A percentile compares a stretch with the other conserved stretches of the same genome.
Evolutionary conservation across 2,797 vertebrate species (phyloP).

Genomic region (Syngnathus acus): DNA sequence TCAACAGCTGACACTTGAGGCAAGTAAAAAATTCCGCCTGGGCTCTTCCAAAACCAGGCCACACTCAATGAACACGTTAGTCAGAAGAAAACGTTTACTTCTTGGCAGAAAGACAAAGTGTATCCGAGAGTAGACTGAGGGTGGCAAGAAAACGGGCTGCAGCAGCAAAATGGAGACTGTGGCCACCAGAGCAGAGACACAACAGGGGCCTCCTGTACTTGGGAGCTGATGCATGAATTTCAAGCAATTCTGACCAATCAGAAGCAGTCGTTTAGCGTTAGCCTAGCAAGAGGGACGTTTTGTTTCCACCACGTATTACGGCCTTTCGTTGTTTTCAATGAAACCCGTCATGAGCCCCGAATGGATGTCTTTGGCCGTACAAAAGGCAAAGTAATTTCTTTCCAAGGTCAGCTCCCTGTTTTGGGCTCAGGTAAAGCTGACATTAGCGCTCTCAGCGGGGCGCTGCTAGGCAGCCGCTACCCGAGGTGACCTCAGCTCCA

Average conservation of each 20-base stretch:
- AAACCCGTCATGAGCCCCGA: no score
- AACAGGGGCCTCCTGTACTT: no score
- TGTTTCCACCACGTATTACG: no score
- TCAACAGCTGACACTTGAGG: no score
- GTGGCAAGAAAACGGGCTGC: not conserved
- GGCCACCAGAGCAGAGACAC: no score
- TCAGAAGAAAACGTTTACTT: not conserved
- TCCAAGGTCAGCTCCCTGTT: conserved; percentile 34
- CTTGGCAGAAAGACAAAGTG: not conserved
- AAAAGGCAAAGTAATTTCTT: conserved; percentile 14
- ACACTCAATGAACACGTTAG: not conserved
- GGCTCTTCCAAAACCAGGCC: not conserved
- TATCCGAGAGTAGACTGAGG: not conserved
- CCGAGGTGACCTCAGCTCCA: conserved; percentile 46
- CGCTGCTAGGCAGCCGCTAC: conserved; percentile 30
- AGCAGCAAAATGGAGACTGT: not conserved
- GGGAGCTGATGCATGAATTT: no score
- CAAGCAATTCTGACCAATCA: no score
- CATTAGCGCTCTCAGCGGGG: conserved; percentile 33
- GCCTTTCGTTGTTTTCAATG: no score
- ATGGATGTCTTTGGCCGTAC: no score
- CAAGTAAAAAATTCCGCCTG: no score
- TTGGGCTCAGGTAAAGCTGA: conserved; percentile 34
- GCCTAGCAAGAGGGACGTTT: no score
- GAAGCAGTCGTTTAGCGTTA: no score